Base-by-base conservation (phyloP, 2,888 invertebrate genomes). In the Lypha dubia region DNA sequence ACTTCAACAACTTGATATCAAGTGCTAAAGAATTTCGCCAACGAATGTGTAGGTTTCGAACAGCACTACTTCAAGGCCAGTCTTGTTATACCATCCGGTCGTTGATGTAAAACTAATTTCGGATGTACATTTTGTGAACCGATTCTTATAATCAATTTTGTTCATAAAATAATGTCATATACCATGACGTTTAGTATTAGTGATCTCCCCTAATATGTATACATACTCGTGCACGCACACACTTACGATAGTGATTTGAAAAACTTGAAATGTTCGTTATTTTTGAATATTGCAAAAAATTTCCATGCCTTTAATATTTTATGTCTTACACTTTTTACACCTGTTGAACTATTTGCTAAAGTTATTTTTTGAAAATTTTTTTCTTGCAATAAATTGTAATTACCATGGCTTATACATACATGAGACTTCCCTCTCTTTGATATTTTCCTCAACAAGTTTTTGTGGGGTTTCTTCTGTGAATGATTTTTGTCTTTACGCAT, bases 351-450 rank as follows among this genome's bases (percentile, higher is more conserved):
- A 32, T 49, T 71, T 65, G 38, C 44, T 51, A 28, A 24, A 58
- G n/a, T n/a, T 51, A 84, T 76, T 75, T 79, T 84, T 65, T 79
- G 79, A 79, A 75, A 60, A 44, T n/a, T n/a, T 51, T 79, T 76
- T 75, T 79, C 79, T 65, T 79, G 79, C 75, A 75, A 60, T 35
- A 60, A 75, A 67, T 24, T 46, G 32, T 70, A 77, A 70, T 77
- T 70, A 68, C 44, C 4, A 17, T 17, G 58, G 28, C 28, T 28
- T 28, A 28, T 28, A 28, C 28, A 38, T 11, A 35, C n/a, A 60
- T 44, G 15, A 1, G 38, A 49, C 46, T 60, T n/a, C 13, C 17
- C 28, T 41, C 22, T 63, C 17, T 46, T 24, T 44, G 35, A 65
- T 71, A 73, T 56, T 63, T 63, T 38, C 22, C 46, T 46, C 20